phyloP scores from a whole-genome alignment of 2,797 vertebrate genomes.

The Urocyon cinereoargenteus region DNA sequence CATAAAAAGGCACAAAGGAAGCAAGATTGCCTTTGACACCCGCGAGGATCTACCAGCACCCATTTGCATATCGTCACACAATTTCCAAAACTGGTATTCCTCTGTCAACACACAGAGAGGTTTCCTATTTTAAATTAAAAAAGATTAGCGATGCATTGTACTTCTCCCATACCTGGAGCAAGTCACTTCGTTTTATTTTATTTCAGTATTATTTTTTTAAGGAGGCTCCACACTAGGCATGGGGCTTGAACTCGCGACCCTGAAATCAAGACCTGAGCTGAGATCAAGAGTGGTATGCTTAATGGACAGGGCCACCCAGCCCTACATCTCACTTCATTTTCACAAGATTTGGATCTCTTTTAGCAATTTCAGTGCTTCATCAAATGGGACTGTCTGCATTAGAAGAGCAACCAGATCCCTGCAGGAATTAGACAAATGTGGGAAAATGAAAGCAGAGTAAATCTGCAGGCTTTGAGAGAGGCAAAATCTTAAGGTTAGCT shows the following conservation, averaged over 20 bases:
- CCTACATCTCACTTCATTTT: background rate
- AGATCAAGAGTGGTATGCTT: background rate
- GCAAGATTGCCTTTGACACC: background rate
- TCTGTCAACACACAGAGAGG: background rate
- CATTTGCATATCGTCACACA: background rate
- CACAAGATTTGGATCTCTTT: background rate
- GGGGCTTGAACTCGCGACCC: background rate
- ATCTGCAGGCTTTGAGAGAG: accelerated
- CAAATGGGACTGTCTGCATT: background rate
- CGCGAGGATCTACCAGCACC: background rate
- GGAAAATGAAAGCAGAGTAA: background rate
- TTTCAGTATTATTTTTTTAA: background rate
- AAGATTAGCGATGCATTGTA: background rate
- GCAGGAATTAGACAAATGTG: background rate
- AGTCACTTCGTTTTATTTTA: background rate
- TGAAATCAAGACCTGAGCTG: background rate
- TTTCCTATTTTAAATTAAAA: background rate
- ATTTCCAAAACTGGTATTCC: background rate
- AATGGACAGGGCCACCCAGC: background rate
- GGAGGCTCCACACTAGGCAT: background rate
- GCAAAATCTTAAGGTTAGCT: background rate
- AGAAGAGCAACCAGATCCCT: background rate
- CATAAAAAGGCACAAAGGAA: background rate
- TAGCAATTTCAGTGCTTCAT: background rate
- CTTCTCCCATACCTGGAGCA: background rate